Evolutionary conservation across 2,888 invertebrate species (phyloP).

Genomic region (Cephus runcator): DNA sequence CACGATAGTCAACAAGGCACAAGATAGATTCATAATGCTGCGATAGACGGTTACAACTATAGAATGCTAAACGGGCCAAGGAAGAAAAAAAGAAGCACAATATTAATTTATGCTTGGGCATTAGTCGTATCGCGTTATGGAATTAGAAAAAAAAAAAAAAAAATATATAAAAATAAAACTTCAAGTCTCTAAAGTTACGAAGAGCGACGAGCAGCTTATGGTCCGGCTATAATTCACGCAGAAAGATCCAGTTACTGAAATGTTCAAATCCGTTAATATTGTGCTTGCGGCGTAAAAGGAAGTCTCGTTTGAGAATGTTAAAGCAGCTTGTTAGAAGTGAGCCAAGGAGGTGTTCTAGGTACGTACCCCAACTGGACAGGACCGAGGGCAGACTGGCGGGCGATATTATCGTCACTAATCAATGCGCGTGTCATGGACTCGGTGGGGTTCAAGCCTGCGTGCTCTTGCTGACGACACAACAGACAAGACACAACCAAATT

Average conservation of each 20-base stretch:
- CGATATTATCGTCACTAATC: slow-evolving; percentile 89
- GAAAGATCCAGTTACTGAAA: slow-evolving; percentile 6
- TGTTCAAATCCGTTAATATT: background rate
- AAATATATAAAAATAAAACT: too few species aligned
- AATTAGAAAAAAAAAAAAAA: background rate
- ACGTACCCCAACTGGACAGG: slow-evolving; percentile 96
- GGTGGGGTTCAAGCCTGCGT: slow-evolving; percentile 89
- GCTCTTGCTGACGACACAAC: slow-evolving; percentile 84
- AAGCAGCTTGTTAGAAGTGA: slow-evolving; percentile 21
- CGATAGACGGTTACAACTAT: slow-evolving; percentile 10
- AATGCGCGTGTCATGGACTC: slow-evolving; percentile 96
- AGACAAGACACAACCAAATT: slow-evolving; percentile 71
- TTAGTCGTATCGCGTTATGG: background rate
- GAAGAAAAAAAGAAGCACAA: slow-evolving; percentile 14
- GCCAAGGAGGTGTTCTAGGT: slow-evolving; percentile 65
- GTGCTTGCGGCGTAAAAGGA: slow-evolving; percentile 6
- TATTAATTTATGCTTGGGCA: slow-evolving; percentile 2
- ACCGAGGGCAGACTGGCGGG: slow-evolving; percentile 86
- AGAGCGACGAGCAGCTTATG: too few species aligned
- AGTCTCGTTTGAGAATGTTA: slow-evolving; percentile 1
- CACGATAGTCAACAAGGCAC: background rate
- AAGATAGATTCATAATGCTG: background rate
- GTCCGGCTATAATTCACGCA: too few species aligned
- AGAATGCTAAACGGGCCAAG: slow-evolving; percentile 16
- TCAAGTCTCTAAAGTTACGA: background rate